These are phyloP conservation scores for Helobdella robusta DNA, from an alignment of 2,888 invertebrate genomes.

Conservation along the genomic window DNA sequence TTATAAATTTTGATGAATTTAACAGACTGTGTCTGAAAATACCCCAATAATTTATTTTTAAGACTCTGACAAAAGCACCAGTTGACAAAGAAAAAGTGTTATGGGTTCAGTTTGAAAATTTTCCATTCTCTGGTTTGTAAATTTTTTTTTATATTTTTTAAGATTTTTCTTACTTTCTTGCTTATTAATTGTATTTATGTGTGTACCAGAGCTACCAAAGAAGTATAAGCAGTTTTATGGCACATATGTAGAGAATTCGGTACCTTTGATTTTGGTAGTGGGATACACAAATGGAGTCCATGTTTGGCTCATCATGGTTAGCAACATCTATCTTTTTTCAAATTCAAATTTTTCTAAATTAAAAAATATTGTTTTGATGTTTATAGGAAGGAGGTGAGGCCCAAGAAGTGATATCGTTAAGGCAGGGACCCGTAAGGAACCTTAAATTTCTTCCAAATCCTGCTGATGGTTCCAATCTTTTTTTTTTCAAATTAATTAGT, in stretches of 20 bases:
- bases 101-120: constrained; percentile 80
- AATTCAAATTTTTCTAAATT: background rate
- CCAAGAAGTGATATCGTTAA: constrained; percentile 83
- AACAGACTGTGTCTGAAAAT: no score
- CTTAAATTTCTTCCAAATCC: constrained; percentile 77
- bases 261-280: constrained; percentile 73
- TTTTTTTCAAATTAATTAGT: no score
- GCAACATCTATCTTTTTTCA: constrained; percentile 29
- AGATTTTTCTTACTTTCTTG: no score
- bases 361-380: no score
- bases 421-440: constrained; percentile 75
- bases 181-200: no score
- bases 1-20: no score
- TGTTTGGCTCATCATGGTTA: constrained; percentile 52
- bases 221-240: no score
- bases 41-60: constrained; percentile 1
- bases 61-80: constrained; percentile 42
- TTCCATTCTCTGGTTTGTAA: constrained; percentile 58
- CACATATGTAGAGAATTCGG: no score
- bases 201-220: no score
- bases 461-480: constrained; percentile 1
- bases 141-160: no score
- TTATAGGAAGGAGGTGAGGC: constrained; percentile 89
- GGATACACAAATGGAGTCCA: constrained; percentile 80
- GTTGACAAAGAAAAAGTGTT: constrained; percentile 57